A percentile compares a stretch with the other conserved stretches of the same genome.
Conservation (phyloP, 92 coral and sea anemone genomes). For the Palythoa caribaeorum region DNA sequence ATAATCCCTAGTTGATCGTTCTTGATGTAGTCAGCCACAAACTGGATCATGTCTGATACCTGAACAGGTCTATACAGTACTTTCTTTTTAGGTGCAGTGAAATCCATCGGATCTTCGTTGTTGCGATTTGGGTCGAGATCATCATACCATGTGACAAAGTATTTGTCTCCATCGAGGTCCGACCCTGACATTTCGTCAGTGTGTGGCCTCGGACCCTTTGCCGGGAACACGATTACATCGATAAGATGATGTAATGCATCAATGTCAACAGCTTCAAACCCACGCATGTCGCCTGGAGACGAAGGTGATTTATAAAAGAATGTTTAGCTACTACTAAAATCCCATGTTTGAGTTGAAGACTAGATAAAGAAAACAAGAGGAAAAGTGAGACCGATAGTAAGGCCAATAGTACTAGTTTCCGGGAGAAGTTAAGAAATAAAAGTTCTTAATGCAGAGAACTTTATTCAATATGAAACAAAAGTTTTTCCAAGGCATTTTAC, state of each 20-base stretch:
- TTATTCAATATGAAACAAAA: no score
- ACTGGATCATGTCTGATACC: conserved; percentile 90
- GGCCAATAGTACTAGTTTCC: no score
- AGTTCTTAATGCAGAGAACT: no score
- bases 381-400: no score
- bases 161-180: conserved; percentile 95
- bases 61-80: conserved; percentile 64
- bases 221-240: conserved; percentile 94
- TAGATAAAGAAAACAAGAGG: no score
- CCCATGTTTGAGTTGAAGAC: no score
- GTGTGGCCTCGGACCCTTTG: conserved; percentile 92
- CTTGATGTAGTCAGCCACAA: conserved; percentile 89
- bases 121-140: conserved; percentile 65
- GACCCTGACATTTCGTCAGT: conserved; percentile 98
- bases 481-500: no score
- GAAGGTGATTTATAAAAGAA: not conserved
- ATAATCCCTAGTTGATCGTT: conserved; percentile 94
- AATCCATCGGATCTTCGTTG: conserved; percentile 91
- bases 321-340: not conserved
- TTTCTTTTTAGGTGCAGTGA: conserved; percentile 82
- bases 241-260: conserved; percentile 80
- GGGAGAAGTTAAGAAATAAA: no score
- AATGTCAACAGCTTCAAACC: conserved; percentile 87
- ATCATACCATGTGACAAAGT: conserved; percentile 90
- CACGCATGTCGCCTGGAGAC: conserved; percentile 89